Evolutionary conservation across 2,797 vertebrate genomes (phyloP).

Genomic region (Melanotaenia trifasciata): DNA sequence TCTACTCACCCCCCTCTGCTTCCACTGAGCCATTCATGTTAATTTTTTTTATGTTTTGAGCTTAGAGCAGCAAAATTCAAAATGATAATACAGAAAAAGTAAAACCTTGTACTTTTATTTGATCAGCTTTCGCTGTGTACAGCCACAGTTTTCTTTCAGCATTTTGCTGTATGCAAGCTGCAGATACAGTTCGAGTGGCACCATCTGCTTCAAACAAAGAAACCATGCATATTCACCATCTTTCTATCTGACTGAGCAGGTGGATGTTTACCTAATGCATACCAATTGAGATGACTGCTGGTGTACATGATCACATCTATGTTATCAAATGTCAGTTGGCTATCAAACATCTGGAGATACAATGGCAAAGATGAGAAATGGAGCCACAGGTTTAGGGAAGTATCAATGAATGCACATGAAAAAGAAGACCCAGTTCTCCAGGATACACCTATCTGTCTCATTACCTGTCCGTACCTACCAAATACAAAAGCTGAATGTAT

Average conservation of each 20-base stretch:
- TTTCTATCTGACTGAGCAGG: conserved; percentile 57
- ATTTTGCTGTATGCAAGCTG: conserved; percentile 24
- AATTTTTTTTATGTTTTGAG: conserved; percentile 2
- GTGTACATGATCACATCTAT: conserved; percentile 54
- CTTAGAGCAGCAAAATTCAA: neutral
- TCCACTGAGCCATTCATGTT: conserved; percentile 1
- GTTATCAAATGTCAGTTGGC: conserved; percentile 72
- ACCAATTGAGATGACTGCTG: conserved; percentile 39
- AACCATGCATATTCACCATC: conserved; percentile 68
- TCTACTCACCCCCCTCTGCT: neutral
- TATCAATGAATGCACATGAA: conserved; percentile 51
- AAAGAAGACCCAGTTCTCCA: conserved; percentile 34
- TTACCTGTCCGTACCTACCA: conserved; percentile 28
- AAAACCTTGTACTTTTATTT: conserved; percentile 6
- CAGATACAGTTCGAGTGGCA: conserved; percentile 45
- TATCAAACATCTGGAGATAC: conserved; percentile 50
- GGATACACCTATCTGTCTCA: conserved; percentile 41
- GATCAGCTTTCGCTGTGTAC: conserved; percentile 3
- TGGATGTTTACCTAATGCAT: conserved; percentile 70
- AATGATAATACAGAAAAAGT: neutral
- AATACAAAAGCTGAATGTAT: conserved; percentile 39
- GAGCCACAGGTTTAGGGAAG: conserved; percentile 37
- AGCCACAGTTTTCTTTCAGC: conserved; percentile 9
- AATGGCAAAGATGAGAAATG: conserved; percentile 52
- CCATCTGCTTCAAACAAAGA: conserved; percentile 60